Conservation (phyloP, 2,888 invertebrate genomes). For the Andrena flavipes region DNA sequence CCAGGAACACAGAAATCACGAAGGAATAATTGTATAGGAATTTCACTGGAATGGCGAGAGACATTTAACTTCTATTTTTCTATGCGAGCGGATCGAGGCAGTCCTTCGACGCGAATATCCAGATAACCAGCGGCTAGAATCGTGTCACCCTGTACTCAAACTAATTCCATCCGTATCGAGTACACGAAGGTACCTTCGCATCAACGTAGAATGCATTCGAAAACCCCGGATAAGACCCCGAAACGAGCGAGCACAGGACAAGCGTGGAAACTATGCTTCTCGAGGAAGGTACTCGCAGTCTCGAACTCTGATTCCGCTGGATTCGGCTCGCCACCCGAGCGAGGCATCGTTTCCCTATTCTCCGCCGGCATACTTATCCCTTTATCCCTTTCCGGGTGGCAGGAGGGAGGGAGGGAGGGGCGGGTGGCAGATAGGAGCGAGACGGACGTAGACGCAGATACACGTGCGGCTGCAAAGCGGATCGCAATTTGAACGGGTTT, state of each 20-base stretch:
- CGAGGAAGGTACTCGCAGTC: too few relatives aligned
- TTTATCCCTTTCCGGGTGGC: slow-evolving; percentile 63
- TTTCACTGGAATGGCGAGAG: slow-evolving; percentile 46
- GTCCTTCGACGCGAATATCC: slow-evolving; percentile 38
- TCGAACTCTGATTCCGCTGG: not conserved
- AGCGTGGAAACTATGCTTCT: too few relatives aligned
- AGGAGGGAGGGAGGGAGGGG: slow-evolving; percentile 12
- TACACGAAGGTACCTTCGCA: too few relatives aligned
- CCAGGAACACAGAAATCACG: slow-evolving; percentile 62
- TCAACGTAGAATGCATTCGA: too few relatives aligned
- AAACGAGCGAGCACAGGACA: too few relatives aligned
- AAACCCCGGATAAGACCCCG: too few relatives aligned
- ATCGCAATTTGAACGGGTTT: slow-evolving; percentile 75
- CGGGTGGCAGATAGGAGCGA: slow-evolving; percentile 7
- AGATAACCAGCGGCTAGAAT: too few relatives aligned
- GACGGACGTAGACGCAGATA: slow-evolving; percentile 33
- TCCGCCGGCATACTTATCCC: slow-evolving; percentile 14
- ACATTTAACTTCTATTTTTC: slow-evolving; percentile 23
- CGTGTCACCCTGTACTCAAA: too few relatives aligned
- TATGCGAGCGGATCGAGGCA: slow-evolving; percentile 29
- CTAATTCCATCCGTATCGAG: too few relatives aligned
- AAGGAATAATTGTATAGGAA: slow-evolving; percentile 43
- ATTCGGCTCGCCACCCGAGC: not conserved
- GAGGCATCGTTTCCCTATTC: slow-evolving; percentile 26
- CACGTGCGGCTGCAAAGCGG: slow-evolving; percentile 62